Evolutionary conservation across 2,888 invertebrate genomes (phyloP), one percentile per base, ranked within the genome.

Genomic region (Rapana venosa): DNA sequence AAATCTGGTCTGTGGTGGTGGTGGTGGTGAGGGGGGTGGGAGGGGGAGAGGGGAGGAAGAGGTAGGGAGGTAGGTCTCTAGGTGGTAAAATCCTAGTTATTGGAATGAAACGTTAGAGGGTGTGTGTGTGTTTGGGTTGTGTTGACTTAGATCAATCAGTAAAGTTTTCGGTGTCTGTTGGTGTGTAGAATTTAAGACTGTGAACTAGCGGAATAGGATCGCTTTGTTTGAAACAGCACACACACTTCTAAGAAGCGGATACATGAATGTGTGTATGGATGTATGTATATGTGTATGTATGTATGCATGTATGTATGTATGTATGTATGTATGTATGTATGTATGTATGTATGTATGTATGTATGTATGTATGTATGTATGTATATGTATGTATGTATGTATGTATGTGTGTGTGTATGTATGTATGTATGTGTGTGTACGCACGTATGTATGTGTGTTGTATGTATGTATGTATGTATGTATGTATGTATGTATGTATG

Each of bases 401-500:
- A 26, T 66, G 66, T 66, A 26, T 66, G 66, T 66, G 13, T 66
- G 26, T 66, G 13, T 13, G 26, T 66, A 66, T 13, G 26, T 66
- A 66, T 6, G 26, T 66, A 66, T 13, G 26, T 66, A 66, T 17
- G 20, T 85, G 6, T 2, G 36, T 11, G 35, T 85, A 17, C 36
- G 17, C 17, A 36, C 36, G 17, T 85, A 36, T 36, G 47, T 56
- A 56, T 85, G 22, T 56, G 17, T 85, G n/a, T 36, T 85, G 15
- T 56, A 36, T n/a, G 56, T n/a, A n/a, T n/a, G 85, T 47, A 36
- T n/a, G 85, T 47, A 36, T n/a, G 85, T 85, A 36, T n/a, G 36
- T 47, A n/a, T 85, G 85, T 47, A n/a, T 85, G 85, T 85, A 36
- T 85, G 56, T 85, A 36, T 85, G 56, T 85, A 36, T 36, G 85